phyloP scores from a whole-genome alignment of 2,113 vertebrate genomes.

The Theristicus caerulescens region DNA sequence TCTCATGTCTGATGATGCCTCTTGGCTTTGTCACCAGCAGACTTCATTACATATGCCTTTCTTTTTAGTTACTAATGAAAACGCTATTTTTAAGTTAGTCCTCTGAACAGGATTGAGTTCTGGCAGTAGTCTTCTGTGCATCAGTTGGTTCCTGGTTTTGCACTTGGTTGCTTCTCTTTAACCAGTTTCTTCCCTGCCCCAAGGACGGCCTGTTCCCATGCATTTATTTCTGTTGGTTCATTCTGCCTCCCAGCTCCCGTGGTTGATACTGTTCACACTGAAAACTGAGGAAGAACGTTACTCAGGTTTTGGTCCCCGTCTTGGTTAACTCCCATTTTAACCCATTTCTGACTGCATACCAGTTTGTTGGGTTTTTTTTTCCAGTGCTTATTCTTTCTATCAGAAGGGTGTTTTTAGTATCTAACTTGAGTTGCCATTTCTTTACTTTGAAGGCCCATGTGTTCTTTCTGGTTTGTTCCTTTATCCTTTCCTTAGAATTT shows the following conservation, averaged over 20 bases:
- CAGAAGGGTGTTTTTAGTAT: background rate
- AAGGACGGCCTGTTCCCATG: rapidly evolving
- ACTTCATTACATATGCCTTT: background rate
- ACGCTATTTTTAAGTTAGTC: background rate
- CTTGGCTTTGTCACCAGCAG: background rate
- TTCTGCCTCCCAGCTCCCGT: background rate
- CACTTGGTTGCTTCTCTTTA: background rate
- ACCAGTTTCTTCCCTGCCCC: background rate
- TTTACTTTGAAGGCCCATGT: background rate
- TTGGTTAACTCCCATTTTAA: background rate
- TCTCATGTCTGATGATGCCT: background rate
- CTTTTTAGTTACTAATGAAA: background rate
- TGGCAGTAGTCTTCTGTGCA: background rate
- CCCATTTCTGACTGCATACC: background rate
- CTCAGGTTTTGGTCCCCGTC: background rate
- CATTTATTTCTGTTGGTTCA: background rate
- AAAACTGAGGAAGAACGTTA: background rate
- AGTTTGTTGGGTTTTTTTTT: background rate
- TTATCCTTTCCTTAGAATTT: background rate
- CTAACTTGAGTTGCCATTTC: background rate
- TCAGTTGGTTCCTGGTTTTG: background rate
- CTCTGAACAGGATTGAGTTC: background rate
- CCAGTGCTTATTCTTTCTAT: background rate
- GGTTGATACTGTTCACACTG: background rate
- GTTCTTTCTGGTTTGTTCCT: background rate